phyloP scores from a whole-genome alignment of 1,140 invertebrate species.

The Trichonephila clavata region DNA sequence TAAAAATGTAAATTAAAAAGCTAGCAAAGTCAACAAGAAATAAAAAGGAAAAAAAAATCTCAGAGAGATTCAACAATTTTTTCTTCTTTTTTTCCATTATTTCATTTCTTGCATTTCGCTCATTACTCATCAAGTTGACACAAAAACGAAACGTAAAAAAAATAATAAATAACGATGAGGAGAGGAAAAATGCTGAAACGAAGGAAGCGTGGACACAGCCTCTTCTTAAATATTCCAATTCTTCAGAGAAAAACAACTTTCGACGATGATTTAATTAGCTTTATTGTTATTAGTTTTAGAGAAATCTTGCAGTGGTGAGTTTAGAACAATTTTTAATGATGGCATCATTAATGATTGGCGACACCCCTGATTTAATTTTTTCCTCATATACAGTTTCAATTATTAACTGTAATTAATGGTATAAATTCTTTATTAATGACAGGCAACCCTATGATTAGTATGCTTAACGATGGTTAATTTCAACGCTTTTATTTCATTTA shows the following conservation, averaged over 20 bases:
- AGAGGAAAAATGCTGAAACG: background rate
- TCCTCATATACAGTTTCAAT: background rate
- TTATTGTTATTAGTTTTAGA: conserved; percentile 19
- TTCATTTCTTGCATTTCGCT: conserved; percentile 21
- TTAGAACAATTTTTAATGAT: background rate
- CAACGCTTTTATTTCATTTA: no score
- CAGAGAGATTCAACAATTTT: background rate
- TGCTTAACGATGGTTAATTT: no score
- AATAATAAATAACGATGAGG: background rate
- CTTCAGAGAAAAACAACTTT: background rate
- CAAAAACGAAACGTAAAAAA: background rate
- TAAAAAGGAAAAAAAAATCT: background rate
- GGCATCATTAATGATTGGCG: background rate
- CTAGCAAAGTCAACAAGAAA: conserved; percentile 31
- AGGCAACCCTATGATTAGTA: background rate
- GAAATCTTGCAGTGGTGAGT: background rate
- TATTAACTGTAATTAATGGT: background rate
- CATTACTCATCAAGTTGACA: conserved; percentile 28
- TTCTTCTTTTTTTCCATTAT: background rate
- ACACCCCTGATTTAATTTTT: background rate
- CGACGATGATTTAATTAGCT: background rate
- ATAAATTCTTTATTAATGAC: background rate
- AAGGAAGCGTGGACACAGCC: background rate
- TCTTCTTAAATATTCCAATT: background rate
- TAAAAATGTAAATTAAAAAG: conserved; percentile 51